Evolutionary conservation across 1,140 invertebrate species (phyloP), one percentile per base, ranked within the genome.

Genomic region (Bombus superbus): DNA sequence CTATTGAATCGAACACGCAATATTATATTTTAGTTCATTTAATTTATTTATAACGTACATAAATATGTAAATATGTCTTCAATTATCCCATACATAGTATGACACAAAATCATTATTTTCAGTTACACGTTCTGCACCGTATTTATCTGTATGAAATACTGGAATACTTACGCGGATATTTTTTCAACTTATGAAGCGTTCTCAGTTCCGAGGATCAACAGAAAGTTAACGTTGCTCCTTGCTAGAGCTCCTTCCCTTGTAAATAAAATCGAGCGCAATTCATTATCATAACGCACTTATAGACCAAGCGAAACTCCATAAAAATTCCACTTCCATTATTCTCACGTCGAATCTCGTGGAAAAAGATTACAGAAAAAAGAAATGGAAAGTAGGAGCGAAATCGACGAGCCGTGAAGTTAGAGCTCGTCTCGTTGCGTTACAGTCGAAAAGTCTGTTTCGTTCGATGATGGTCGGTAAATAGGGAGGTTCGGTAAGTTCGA

Each of bases 371-470:
- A 22, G 28, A 3, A 69, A 66, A 59, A 84, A 62, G 32, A 81
- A 81, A 64, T 84, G 57, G 76, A 77, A 86, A 88, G 38, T 57
- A 77, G 47, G 53, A 77, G 38, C n/a, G 69, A 79, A 86, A 87
- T 76, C 84, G 89, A 90, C 89, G 93, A 93, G 85, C 92, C 93
- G 92, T 94, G 92, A 94, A 94, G 93, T 94, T 94, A 92, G 47
- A 76, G 35, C 77, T 87, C 92, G 47, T 85, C 88, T 87, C 83
- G 59, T 32, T 83, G 92, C 91, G 92, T 93, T 88, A 78, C 86
- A 91, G 91, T 93, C 87, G 91, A 93, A 40, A 68, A 25, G 81
- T 76, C 47, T 59, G n/a, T 93, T 92, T 92, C 93, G 74, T 72
- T 73, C 42, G 64, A 85, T 71, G 86, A 87, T 89, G 73, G 73